These are phyloP conservation scores for Eupithecia subumbrata DNA, from an alignment of 2,888 invertebrate genomes.

Conservation along the genomic window DNA sequence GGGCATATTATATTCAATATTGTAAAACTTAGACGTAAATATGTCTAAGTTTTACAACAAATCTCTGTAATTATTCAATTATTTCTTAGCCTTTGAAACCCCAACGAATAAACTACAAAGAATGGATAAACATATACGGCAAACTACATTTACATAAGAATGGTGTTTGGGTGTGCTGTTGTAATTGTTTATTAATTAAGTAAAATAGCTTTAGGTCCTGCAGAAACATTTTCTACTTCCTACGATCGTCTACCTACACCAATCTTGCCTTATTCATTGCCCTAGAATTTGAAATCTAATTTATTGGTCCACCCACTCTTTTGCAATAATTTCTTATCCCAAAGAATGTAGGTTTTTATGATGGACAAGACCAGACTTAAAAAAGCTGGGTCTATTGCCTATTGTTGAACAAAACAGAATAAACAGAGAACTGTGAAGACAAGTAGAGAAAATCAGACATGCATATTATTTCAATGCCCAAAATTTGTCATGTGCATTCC, in stretches of 20 bases:
- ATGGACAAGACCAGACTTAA: neutral
- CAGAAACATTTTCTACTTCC: neutral
- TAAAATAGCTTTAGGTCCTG: neutral
- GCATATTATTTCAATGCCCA: too few species aligned
- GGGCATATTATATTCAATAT: too few species aligned
- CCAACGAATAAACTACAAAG: neutral
- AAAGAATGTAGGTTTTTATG: neutral
- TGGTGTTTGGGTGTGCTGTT: neutral
- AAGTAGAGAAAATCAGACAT: too few species aligned
- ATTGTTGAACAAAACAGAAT: neutral
- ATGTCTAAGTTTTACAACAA: neutral
- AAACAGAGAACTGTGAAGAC: neutral
- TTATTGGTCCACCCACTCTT: neutral
- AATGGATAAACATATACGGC: neutral
- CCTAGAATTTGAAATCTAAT: neutral
- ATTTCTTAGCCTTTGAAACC: neutral
- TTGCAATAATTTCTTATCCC: neutral
- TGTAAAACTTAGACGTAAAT: too few species aligned
- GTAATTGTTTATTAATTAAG: neutral
- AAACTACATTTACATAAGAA: neutral
- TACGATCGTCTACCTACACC: slow-evolving; percentile 4
- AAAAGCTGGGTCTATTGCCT: neutral
- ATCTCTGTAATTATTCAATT: neutral
- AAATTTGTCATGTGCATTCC: neutral
- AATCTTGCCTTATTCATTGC: neutral